Evolutionary conservation across 1,140 invertebrate genomes (phyloP), one percentile per base, ranked within the genome.

Genomic region (Coelopa frigida): DNA sequence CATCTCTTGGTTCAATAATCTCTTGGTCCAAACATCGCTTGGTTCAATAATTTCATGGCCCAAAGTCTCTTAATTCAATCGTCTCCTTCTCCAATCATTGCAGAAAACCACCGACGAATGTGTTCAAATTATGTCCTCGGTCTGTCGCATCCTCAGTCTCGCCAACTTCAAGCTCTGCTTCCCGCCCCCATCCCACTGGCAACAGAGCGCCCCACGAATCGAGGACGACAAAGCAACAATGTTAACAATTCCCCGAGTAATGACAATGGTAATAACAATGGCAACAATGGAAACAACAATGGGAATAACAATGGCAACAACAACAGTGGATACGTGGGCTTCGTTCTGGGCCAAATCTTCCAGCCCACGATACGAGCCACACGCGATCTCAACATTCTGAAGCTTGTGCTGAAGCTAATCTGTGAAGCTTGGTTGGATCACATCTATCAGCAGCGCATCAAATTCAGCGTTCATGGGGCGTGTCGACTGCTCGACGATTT

Each of bases 351-450:
- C 62, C 77, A 78, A 69, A 79, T 89, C 50, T 62, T 87, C 39
- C 63, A 82, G 33, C 86, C 86, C 7, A 82, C 86, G 8, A 69
- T 86, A 44, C 74, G 78, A 51, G 83, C 86, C 26, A 83, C 83
- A 3, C 75, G 79, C 38, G 84, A 89, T 57, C 75, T 79, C 33
- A 69, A 77, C 14, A 82, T 84, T 7, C 77, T 82, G 2, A 85
- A 85, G 55, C 83, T 87, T 73, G 77, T 87, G 24, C 64, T 90
- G 3, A 78, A 80, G 59, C 80, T 89, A 27, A 83, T 88, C 72
- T 87, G 86, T 58, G 86, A 89, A 61, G 82, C 85, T 1, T 89
- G 85, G 85, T 68, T 90, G 23, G 83, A 90, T 65, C 84, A 87
- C 46, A 89, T 90, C 47, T 88, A 85, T 60, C 75, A 80, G 24